Evolutionary conservation across 2,888 invertebrate species (phyloP).

Genomic region (Acanthococcus lagerstroemiae): DNA sequence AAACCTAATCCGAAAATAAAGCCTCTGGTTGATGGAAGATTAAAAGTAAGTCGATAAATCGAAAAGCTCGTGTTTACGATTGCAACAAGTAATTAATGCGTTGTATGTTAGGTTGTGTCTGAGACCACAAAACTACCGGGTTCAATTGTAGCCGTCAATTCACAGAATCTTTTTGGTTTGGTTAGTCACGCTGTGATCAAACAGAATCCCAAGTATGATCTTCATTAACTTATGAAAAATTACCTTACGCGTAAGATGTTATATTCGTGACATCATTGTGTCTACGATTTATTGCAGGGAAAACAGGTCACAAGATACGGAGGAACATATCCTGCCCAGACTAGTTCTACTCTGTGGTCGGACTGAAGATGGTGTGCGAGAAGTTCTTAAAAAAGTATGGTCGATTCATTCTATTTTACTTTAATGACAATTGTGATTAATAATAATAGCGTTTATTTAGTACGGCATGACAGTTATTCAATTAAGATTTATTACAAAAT

Average conservation of each 20-base stretch:
- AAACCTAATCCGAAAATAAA: slow-evolving; percentile 37
- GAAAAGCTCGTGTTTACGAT: neutral
- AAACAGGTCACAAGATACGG: no score
- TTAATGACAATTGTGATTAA: no score
- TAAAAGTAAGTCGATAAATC: slow-evolving; percentile 34
- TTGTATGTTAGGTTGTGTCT: slow-evolving; percentile 36
- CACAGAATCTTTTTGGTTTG: slow-evolving; percentile 30
- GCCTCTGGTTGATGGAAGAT: slow-evolving; percentile 35
- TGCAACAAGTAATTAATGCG: neutral
- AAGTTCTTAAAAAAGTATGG: slow-evolving; percentile 31
- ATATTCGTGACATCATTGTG: no score
- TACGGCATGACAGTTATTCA: no score
- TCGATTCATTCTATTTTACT: no score
- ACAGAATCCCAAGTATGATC: slow-evolving; percentile 28
- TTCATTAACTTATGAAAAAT: neutral
- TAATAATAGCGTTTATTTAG: no score
- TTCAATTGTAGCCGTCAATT: slow-evolving; percentile 44
- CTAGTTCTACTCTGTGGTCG: slow-evolving; percentile 37
- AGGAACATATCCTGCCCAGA: slow-evolving; percentile 31
- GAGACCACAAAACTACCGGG: slow-evolving; percentile 41
- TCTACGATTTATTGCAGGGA: no score
- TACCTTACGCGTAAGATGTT: neutral
- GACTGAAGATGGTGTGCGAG: slow-evolving; percentile 27
- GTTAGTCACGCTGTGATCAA: slow-evolving; percentile 32
- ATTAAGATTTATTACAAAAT: neutral